phyloP scores from a whole-genome alignment of 1,140 invertebrate species.

The Ceratoteleas bidentatus region DNA sequence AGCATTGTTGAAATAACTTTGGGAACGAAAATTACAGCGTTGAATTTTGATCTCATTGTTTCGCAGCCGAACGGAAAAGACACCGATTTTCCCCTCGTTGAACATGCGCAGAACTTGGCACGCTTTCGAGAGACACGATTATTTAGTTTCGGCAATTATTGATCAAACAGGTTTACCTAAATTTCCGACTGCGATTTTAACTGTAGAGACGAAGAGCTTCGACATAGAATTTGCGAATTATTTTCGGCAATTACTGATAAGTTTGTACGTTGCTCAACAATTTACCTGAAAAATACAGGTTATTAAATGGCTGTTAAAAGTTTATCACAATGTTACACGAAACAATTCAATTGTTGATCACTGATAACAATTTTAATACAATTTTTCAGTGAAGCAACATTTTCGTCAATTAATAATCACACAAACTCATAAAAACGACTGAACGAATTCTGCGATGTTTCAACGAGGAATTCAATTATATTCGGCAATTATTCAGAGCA shows the following conservation, averaged over 20 bases:
- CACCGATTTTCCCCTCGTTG: not conserved
- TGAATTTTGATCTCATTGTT: not conserved
- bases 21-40: not conserved
- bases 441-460: not conserved
- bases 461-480: slow-evolving; percentile 2
- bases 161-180: slow-evolving; percentile 10
- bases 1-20: not conserved
- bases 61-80: not conserved
- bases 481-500: not conserved
- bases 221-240: no score
- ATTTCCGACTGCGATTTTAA: not conserved
- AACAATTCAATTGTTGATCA: not conserved
- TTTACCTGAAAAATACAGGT: no score
- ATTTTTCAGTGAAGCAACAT: not conserved
- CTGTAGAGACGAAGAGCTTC: not conserved
- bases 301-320: no score
- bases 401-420: not conserved
- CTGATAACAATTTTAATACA: not conserved
- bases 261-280: no score
- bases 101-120: not conserved
- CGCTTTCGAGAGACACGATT: not conserved
- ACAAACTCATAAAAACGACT: not conserved
- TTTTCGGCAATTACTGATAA: no score
- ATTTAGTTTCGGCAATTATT: slow-evolving; percentile 12
- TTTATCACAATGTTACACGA: no score